Percentiles rank a stretch among this genome's conserved stretches.
Evolutionary conservation across 2,888 invertebrate species (phyloP).

Genomic region (Aelia acuminata): DNA sequence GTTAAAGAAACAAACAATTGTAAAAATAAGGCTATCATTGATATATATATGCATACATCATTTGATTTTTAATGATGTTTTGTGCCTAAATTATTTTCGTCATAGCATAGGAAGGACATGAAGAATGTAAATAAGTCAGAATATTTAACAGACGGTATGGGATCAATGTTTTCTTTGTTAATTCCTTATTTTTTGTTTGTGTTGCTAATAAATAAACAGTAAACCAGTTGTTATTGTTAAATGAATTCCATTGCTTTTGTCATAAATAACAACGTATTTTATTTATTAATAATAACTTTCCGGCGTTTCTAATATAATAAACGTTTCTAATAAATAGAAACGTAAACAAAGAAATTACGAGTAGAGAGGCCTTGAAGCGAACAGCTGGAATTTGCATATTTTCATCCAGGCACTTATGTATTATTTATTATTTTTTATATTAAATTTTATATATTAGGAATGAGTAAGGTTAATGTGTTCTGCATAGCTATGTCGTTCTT

Average conservation of each 20-base stretch:
- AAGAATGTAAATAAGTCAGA: not conserved
- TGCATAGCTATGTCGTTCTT: too few species aligned
- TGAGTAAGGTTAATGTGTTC: too few species aligned
- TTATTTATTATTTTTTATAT: not conserved
- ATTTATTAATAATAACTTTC: not conserved
- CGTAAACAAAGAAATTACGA: not conserved
- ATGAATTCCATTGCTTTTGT: not conserved
- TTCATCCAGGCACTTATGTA: not conserved
- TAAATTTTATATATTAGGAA: too few species aligned
- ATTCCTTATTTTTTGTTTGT: constrained; percentile 1
- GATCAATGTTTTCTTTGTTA: constrained; percentile 30
- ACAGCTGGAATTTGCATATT: not conserved
- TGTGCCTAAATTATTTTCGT: too few species aligned
- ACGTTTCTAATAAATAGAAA: too few species aligned
- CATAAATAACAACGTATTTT: not conserved
- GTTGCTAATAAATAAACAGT: not conserved
- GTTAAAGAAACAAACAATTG: too few species aligned
- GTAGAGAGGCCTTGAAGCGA: not conserved
- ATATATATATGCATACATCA: too few species aligned
- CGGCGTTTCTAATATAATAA: not conserved
- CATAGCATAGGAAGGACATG: too few species aligned
- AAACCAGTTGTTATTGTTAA: not conserved
- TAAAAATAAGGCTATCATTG: too few species aligned
- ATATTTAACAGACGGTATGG: not conserved
- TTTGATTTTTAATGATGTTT: too few species aligned